Evolutionary conservation across 2,113 vertebrate species (phyloP).

Genomic region (Eclectus roratus): DNA sequence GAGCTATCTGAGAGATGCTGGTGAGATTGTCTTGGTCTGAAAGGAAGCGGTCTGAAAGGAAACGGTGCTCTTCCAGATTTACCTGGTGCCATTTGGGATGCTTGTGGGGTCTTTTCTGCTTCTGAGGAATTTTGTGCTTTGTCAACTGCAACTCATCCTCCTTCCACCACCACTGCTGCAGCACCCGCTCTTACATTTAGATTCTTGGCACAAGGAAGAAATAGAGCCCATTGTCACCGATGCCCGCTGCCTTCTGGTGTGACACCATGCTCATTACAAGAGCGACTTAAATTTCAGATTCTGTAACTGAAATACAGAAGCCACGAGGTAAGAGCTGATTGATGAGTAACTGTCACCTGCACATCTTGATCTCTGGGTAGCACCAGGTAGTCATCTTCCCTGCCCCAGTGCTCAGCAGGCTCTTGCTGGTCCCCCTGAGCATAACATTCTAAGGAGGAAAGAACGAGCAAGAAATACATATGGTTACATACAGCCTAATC

Average conservation of each 20-base stretch:
- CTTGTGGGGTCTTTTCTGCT: not conserved
- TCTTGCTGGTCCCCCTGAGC: not conserved
- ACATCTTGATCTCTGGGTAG: not conserved
- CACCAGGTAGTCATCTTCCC: not conserved
- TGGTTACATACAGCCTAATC: rapidly evolving
- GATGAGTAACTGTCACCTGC: not conserved
- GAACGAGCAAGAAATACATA: not conserved
- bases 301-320: not conserved
- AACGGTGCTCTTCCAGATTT: not conserved
- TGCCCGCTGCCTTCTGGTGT: not conserved
- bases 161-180: not conserved
- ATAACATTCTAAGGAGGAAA: not conserved
- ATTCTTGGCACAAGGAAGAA: not conserved
- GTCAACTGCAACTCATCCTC: not conserved
- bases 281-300: not conserved
- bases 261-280: not conserved
- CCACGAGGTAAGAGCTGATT: rapidly evolving
- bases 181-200: not conserved
- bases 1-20: not conserved
- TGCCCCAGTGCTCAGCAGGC: not conserved
- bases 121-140: not conserved
- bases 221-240: not conserved
- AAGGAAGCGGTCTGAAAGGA: not conserved
- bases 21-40: not conserved
- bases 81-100: not conserved